Evolutionary conservation across 2,888 invertebrate genomes (phyloP), one percentile per base, ranked within the genome.

Genomic region (Mechanitis messenoides): DNA sequence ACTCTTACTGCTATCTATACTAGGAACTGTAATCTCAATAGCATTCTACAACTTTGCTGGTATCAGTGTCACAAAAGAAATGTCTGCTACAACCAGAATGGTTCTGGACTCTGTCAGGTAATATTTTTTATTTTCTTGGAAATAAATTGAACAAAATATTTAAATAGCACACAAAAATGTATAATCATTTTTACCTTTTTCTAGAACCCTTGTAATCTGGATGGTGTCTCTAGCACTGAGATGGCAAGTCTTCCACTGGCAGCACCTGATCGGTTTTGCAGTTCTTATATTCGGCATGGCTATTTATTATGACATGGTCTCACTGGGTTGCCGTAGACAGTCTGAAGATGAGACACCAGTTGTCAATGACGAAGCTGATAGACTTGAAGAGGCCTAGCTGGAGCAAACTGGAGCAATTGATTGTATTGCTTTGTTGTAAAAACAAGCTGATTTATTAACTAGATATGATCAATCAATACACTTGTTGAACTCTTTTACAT

Each of bases 21-120:
- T 88, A 92, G 96, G 95, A 63, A 96, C 95, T 2, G 91, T 95
- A 33, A 75, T 96, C 33, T 97, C 97, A 58, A 97, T 98, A 69
- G 96, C 98, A 0, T 95, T 97, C 86, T 98, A 98, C 90, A 97
- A 97, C 82, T 98, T 96, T 82, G 94, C 96, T 68, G 97, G 97
- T 9, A 93, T 98, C 67, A 95, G 95, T 76, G 95, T 98, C 3
- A 97, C 97, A 0, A 98, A 98, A 85, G 96, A 97, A 81, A 92
- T 97, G 74, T 97, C 96, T 1, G 97, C 98, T 1, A 97, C 97
- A 0, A 96, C 96, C 2, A 91, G 97, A 67, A 95, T 97, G 94
- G 95, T 98, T 11, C 89, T 97, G 55, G 97, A 98, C 79, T 95
- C 95, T 58, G 91, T 96, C n/a, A 89, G 90, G 90, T 87, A 71